Percentiles rank a stretch among this genome's conserved stretches.
These are phyloP conservation scores for Argyrosomus japonicus DNA, from an alignment of 2,113 vertebrate species.

Conservation along the genomic window DNA sequence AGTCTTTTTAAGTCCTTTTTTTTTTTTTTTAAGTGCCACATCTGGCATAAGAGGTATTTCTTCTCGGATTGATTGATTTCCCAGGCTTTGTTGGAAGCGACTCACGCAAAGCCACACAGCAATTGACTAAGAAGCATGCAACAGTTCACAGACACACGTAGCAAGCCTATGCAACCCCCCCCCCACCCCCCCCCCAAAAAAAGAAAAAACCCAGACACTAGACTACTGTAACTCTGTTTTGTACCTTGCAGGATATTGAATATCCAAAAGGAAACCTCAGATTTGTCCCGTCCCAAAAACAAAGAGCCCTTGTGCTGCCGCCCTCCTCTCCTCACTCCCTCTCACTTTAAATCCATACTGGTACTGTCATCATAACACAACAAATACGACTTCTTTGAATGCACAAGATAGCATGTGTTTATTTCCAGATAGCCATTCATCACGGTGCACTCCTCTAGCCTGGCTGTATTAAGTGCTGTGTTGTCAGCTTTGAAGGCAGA, in stretches of 20 bases:
- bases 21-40: slow-evolving; percentile 66
- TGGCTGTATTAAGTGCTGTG: slow-evolving; percentile 62
- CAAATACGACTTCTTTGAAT: slow-evolving; percentile 34
- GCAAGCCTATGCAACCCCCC: slow-evolving; percentile 32
- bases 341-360: slow-evolving; percentile 29
- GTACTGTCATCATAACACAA: slow-evolving; percentile 57
- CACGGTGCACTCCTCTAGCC: slow-evolving; percentile 27
- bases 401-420: slow-evolving; percentile 25
- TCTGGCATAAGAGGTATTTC: slow-evolving; percentile 73
- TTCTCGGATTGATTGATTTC: slow-evolving; percentile 79
- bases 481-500: slow-evolving; percentile 73
- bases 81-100: slow-evolving; percentile 73
- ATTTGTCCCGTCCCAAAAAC: slow-evolving; percentile 79
- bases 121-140: slow-evolving; percentile 72
- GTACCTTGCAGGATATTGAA: slow-evolving; percentile 82
- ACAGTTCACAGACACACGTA: slow-evolving; percentile 71
- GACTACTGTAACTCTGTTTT: slow-evolving; percentile 77
- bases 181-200: slow-evolving; percentile 29
- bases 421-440: slow-evolving; percentile 56
- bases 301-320: slow-evolving; percentile 79
- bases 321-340: slow-evolving; percentile 15
- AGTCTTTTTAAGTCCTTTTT: slow-evolving; percentile 60
- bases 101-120: slow-evolving; percentile 67
- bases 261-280: slow-evolving; percentile 84
- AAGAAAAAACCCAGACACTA: slow-evolving; percentile 69